Conservation (phyloP, 2,888 invertebrate species). For the Lepidocyrtinus sp. region DNA sequence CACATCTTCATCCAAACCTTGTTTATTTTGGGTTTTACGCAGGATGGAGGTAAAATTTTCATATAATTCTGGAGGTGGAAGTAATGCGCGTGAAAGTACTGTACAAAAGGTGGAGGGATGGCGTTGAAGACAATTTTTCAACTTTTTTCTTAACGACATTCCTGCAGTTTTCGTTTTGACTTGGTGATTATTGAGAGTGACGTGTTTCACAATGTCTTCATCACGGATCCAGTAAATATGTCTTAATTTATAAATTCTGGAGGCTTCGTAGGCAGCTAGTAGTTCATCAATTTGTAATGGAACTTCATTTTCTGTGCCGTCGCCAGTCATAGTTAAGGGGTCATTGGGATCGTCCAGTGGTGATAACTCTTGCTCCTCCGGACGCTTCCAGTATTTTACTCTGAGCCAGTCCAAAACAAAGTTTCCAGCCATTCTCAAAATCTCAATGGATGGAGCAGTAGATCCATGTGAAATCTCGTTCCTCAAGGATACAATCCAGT, state of each 20-base stretch:
- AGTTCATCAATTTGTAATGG: slow-evolving; percentile 27
- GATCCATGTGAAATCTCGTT: slow-evolving; percentile 85
- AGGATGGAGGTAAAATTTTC: slow-evolving; percentile 49
- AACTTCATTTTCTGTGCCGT: slow-evolving; percentile 24
- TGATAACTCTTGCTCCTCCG: slow-evolving; percentile 7
- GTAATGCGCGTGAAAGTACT: slow-evolving; percentile 54
- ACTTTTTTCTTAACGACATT: slow-evolving; percentile 34
- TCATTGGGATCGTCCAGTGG: slow-evolving; percentile 1
- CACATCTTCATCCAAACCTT: slow-evolving; percentile 8
- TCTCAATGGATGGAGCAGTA: slow-evolving; percentile 78
- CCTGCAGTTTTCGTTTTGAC: slow-evolving; percentile 57
- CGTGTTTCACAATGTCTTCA: slow-evolving; percentile 46
- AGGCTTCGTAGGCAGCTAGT: slow-evolving; percentile 61
- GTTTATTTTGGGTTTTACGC: background rate
- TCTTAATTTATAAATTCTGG: slow-evolving; percentile 63
- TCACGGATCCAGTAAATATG: slow-evolving; percentile 49
- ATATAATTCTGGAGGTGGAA: slow-evolving; percentile 60
- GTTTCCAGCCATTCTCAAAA: slow-evolving; percentile 78
- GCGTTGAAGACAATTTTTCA: slow-evolving; percentile 34
- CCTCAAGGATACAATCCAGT: slow-evolving; percentile 85
- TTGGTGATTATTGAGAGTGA: background rate
- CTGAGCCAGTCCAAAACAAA: slow-evolving; percentile 81
- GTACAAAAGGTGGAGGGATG: slow-evolving; percentile 46
- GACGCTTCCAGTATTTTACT: slow-evolving; percentile 71
- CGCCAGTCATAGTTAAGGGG: slow-evolving; percentile 21